Conservation (phyloP, 2,797 vertebrate genomes). For the Numenius phaeopus region DNA sequence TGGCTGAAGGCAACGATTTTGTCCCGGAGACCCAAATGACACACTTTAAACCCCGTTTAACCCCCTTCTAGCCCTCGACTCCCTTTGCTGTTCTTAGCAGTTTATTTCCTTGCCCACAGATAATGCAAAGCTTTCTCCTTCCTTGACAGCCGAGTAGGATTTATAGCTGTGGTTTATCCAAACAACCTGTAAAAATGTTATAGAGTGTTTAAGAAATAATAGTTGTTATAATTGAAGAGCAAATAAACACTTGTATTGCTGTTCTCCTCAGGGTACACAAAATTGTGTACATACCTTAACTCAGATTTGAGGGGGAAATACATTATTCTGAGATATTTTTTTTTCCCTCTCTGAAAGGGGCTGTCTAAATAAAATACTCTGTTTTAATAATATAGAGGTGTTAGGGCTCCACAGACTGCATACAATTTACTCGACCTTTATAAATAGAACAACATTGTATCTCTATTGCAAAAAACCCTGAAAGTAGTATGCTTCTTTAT, state of each 20-base stretch:
- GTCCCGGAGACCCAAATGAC: neutral
- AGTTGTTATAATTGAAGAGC: conserved; percentile 11
- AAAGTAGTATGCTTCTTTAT: neutral
- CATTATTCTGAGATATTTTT: neutral
- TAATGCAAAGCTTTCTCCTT: neutral
- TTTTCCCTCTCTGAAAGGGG: neutral
- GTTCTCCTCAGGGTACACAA: neutral
- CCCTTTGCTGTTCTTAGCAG: neutral
- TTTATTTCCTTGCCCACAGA: neutral
- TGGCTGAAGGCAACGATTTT: neutral
- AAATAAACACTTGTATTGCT: neutral
- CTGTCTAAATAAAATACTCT: conserved; percentile 31
- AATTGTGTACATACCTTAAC: neutral
- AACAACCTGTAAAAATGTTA: conserved; percentile 42
- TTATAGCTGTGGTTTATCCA: conserved; percentile 26
- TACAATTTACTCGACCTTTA: conserved; percentile 39
- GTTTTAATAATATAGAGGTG: conserved; percentile 18
- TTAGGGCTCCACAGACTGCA: neutral
- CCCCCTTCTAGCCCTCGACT: fast-evolving
- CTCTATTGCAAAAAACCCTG: neutral
- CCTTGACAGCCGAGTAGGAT: neutral
- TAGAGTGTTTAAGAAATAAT: neutral
- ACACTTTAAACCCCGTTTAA: neutral
- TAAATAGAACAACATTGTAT: conserved; percentile 3
- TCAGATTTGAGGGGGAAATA: neutral